Base-by-base conservation (phyloP, 2,113 vertebrate species). In the Takifugu bimaculatus region DNA sequence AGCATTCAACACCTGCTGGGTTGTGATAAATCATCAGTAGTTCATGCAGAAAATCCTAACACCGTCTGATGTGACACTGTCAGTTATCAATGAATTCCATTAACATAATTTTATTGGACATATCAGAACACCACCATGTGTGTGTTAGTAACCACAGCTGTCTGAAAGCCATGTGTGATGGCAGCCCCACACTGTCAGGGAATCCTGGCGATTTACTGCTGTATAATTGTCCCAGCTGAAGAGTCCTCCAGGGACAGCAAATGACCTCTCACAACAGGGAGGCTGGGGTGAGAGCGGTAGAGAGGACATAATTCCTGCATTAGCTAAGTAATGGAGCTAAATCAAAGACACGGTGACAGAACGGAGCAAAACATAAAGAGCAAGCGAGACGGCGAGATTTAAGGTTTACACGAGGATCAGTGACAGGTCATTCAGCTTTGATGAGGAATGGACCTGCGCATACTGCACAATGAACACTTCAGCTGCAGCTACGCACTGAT, bases 241-340 rank as follows among this genome's bases (percentile, higher is more conserved):
- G 55, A 39, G 65, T 51, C 35, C 67, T 62, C 68, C 11, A 29
- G 77, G 70, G 70, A 62, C 48, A 32, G 55, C 32, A 66, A 72
- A 75, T 70, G 65, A 61, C 69, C 68, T 68, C 62, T 79, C 54
- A 43, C 68, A 75, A 63, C 27, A 53, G 64, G 70, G 50, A 69
- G 27, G 50, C 39, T 13, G 32, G 13, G 9, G 13, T 43, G 43
- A 12, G 28, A 68, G 57, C 13, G 35, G 42, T 35, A 26, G 15
- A 42, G 29, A 66, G 50, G 45, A 64, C 13, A 63, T 79, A 14
- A 72, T 60, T 80, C 42, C 59, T 62, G 53, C 54, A 58, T 70
- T 48, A 75, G 56, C 61, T 58, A 64, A 60, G 50, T 54, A 79
- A 68, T 63, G 32, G 26, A 2, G 39, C 14, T 32, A 60, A 51